Evolutionary conservation across 2,113 vertebrate genomes (phyloP), one percentile per base, ranked within the genome.

Genomic region (Triplophysa siluroides): DNA sequence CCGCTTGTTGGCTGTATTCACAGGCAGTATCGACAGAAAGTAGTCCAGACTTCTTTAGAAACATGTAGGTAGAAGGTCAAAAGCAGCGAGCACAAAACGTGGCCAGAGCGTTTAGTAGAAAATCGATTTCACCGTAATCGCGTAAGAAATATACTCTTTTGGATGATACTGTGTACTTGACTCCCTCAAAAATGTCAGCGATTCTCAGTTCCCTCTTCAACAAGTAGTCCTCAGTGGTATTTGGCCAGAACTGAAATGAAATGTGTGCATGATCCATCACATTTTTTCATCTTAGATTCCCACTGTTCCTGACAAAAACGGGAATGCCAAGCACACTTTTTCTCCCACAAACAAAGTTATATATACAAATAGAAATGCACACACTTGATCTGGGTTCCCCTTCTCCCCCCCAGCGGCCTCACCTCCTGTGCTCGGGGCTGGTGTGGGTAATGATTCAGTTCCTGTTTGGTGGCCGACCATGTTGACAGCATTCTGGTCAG

Each of bases 371-470:
- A 79, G 21, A 68, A 65, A 76, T 23, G 68, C 60, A 56, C 52
- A 65, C 47, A 38, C 61, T 77, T 70, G 62, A 73, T 80, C 62
- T 79, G 79, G 73, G 84, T 84, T 86, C 85, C 78, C 88, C 83
- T 82, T 80, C 85, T 80, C 81, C 81, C 23, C 23, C 33, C 33
- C 19, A 85, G 90, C 90, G 87, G 82, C 86, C 88, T 85, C 86
- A 91, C 33, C 83, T 78, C 65, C 60, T 66, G 54, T 64, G 66
- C 68, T 76, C 61, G 21, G 62, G 87, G 90, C 90, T 88, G 83
- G 68, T 84, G 82, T 85, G 87, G 85, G 83, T 87, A 94, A 95
- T 96, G 95, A 96, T 95, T 95, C 95, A 95, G 95, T 98, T 98
- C 96, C 96, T 96, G 91, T 93, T 94, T 43, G 43, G 83, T 82